Conservation (phyloP, 2,888 invertebrate species). For the Drosophila mayaguana region DNA sequence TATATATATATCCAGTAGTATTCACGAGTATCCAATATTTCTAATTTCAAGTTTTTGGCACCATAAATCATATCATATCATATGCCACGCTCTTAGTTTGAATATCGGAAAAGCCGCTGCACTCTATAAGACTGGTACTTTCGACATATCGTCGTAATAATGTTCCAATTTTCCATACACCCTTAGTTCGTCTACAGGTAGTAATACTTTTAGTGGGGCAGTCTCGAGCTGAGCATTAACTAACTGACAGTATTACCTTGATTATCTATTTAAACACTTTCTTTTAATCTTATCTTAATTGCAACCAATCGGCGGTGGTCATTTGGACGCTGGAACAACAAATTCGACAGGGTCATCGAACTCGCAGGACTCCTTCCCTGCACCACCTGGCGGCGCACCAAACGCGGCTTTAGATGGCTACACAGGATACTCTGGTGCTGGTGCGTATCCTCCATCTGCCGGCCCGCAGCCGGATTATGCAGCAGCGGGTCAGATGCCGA, state of each 20-base stretch:
- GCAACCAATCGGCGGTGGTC: slow-evolving; percentile 76
- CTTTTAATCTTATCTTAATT: slow-evolving; percentile 17
- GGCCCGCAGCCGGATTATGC: slow-evolving; percentile 88
- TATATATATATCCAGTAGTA: no score
- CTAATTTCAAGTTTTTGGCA: no score
- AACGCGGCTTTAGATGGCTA: slow-evolving; percentile 93
- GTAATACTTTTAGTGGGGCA: no score
- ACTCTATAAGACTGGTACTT: no score
- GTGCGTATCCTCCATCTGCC: slow-evolving; percentile 86
- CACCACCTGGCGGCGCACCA: slow-evolving; percentile 88
- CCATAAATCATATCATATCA: no score
- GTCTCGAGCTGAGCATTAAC: no score
- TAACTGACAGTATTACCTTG: not conserved
- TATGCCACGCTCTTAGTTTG: no score
- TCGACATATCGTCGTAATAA: no score
- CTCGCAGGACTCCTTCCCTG: slow-evolving; percentile 95
- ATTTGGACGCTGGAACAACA: slow-evolving; percentile 74
- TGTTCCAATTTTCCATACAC: no score
- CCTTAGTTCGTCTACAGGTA: no score
- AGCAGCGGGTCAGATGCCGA: slow-evolving; percentile 88
- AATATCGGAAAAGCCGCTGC: no score
- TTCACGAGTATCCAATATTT: no score
- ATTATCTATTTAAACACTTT: slow-evolving; percentile 8
- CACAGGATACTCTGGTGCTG: slow-evolving; percentile 89
- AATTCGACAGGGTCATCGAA: slow-evolving; percentile 91